Conservation (phyloP, 2,888 invertebrate species). For the Netelia melanura region DNA sequence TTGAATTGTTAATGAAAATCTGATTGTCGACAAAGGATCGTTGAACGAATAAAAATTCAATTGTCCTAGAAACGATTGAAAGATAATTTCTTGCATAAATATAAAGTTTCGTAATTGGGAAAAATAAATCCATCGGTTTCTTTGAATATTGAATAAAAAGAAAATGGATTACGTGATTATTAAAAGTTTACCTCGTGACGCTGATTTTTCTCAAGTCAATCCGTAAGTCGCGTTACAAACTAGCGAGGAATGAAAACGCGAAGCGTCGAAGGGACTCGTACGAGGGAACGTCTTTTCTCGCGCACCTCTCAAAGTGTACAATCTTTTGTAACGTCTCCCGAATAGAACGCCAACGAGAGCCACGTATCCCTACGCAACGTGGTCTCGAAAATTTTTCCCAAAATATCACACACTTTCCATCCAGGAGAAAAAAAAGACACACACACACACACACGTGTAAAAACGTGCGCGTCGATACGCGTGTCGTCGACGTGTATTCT, state of each 20-base stretch:
- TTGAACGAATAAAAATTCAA: neutral
- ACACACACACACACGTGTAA: neutral
- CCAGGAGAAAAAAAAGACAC: neutral
- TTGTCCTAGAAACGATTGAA: neutral
- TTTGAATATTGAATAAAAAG: neutral
- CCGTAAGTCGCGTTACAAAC: constrained; percentile 9
- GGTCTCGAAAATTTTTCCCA: constrained; percentile 25
- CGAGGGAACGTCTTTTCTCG: neutral
- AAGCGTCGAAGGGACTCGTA: constrained; percentile 27
- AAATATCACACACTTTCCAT: constrained; percentile 56
- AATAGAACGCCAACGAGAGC: constrained; percentile 9
- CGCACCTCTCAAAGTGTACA: constrained; percentile 10
- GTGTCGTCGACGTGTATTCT: neutral
- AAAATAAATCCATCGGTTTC: no score
- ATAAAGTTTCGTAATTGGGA: neutral
- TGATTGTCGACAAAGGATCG: no score
- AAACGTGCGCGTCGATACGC: constrained; percentile 11
- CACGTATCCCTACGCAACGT: neutral
- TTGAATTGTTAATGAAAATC: no score
- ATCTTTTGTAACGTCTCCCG: neutral
- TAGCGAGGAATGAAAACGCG: neutral
- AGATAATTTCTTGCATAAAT: neutral
- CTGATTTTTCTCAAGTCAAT: constrained; percentile 29
- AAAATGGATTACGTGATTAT: neutral
- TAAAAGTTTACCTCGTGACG: constrained; percentile 49